Base-by-base conservation (phyloP, 2,797 vertebrate species). In the Basileuterus tristriatus region DNA sequence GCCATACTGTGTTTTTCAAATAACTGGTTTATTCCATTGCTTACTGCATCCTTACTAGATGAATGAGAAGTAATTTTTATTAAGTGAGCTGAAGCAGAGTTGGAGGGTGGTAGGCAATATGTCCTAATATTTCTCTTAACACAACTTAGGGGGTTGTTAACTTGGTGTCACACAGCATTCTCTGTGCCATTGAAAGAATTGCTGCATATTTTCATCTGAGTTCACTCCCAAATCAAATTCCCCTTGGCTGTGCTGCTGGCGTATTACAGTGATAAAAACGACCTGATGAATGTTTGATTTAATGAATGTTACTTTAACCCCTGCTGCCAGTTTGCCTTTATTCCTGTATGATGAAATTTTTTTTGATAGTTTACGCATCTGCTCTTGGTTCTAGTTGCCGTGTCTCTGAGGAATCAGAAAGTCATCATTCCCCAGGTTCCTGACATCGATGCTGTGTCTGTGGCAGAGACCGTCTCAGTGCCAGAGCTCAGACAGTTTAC, bases 401-500 rank as follows among this genome's bases (percentile, higher is more conserved):
- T 99, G 85, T 98, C 98, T 12, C 97, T 99, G 97, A 98, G 98
- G 97, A 99, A 99, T 97, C 99, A 99, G 97, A 99, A 99, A 96
- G 98, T 99, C 77, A 80, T 92, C 47, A 88, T 99, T 46, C 96
- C 98, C 18, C 95, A 97, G 21, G 96, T 92, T 3, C 89, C 94
- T 0, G 95, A 97, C 8, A n/a, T 86, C 0, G 98, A 98, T 43
- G 59, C 96, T 64, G 96, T 98, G 34, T 96, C 97, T 29, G 91
- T 98, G 30, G 89, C 98, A 67, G 95, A 96, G 86, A 98, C 97
- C 0, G 79, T 99, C n/a, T 83, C 96, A 88, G 85, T 99, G 34
- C 98, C 99, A 7, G 75, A 96, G 15, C 98, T 99, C 7, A 98
- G 80, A 4, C 97, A 99, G 39, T 98, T 99, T 91, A 99, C 99